phyloP scores from a whole-genome alignment of 2,113 vertebrate genomes.

The Nothoprocta perdicaria region DNA sequence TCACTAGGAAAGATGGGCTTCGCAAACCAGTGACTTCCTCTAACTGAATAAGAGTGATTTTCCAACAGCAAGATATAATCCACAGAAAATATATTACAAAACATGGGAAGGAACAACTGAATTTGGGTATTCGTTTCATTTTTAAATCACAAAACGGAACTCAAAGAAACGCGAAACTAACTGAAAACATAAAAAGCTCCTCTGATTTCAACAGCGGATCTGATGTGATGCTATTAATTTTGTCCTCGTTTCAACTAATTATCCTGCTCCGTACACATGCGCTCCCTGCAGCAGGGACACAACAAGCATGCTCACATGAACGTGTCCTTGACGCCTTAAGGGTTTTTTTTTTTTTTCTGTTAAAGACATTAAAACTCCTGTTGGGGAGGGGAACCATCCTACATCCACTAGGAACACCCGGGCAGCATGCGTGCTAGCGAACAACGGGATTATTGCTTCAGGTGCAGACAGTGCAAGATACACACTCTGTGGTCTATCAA shows the following conservation, averaged over 20 bases:
- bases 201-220: background rate
- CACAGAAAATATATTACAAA: conserved; percentile 79
- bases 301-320: conserved; percentile 64
- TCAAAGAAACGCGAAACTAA: conserved; percentile 47
- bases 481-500: conserved; percentile 65
- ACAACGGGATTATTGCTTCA: conserved; percentile 81
- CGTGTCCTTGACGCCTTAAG: conserved; percentile 1
- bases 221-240: conserved; percentile 20
- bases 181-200: conserved; percentile 53
- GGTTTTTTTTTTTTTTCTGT: background rate
- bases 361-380: conserved; percentile 49
- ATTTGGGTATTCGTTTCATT: conserved; percentile 16
- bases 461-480: conserved; percentile 74
- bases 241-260: conserved; percentile 31
- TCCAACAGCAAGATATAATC: conserved; percentile 70
- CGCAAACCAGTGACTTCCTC: conserved; percentile 65
- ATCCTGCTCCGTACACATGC: conserved; percentile 37
- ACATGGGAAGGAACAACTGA: conserved; percentile 48
- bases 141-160: conserved; percentile 49
- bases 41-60: conserved; percentile 69
- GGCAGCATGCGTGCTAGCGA: conserved; percentile 78
- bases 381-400: conserved; percentile 66
- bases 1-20: conserved; percentile 55
- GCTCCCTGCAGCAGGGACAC: conserved; percentile 38
- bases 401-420: conserved; percentile 70